Percentiles rank a stretch among this genome's conserved stretches.
These are phyloP conservation scores for Sipunculus nudus DNA, from an alignment of 2,888 invertebrate genomes.

Conservation along the genomic window DNA sequence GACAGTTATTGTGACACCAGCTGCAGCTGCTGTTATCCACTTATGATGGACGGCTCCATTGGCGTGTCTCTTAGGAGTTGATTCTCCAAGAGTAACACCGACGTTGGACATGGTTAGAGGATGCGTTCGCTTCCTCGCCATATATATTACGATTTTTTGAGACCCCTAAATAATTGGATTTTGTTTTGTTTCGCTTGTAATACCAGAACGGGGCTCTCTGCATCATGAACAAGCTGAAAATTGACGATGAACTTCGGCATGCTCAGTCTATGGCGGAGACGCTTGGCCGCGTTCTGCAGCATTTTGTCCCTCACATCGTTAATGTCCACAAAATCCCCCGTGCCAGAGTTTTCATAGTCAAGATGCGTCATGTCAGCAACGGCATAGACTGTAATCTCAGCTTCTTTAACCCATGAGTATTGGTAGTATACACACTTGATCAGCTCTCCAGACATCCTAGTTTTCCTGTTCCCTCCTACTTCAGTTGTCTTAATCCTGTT, in stretches of 20 bases:
- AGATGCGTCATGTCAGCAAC: constrained; percentile 80
- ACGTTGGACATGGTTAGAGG: no score
- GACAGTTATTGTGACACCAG: no score
- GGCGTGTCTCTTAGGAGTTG: no score
- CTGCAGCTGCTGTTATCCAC: no score
- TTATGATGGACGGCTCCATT: no score
- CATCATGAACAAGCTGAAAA: constrained; percentile 74
- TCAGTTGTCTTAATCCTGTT: no score
- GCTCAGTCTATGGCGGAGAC: constrained; percentile 79
- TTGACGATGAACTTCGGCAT: constrained; percentile 72
- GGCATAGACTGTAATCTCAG: constrained; percentile 86
- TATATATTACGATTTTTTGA: no score
- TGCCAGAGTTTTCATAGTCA: constrained; percentile 90
- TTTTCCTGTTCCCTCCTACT: no score
- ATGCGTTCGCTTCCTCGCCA: no score
- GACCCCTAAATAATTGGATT: no score
- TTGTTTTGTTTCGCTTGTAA: no score
- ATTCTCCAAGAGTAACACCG: no score
- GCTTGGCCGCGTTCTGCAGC: constrained; percentile 77
- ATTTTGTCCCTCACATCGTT: constrained; percentile 78
- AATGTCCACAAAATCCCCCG: constrained; percentile 75
- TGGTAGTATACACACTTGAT: background rate
- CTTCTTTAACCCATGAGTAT: constrained; percentile 80
- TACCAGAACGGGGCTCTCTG: constrained; percentile 63
- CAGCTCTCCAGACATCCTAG: background rate